Base-by-base conservation (phyloP, 1,140 invertebrate species). In the Phortica variegata region DNA sequence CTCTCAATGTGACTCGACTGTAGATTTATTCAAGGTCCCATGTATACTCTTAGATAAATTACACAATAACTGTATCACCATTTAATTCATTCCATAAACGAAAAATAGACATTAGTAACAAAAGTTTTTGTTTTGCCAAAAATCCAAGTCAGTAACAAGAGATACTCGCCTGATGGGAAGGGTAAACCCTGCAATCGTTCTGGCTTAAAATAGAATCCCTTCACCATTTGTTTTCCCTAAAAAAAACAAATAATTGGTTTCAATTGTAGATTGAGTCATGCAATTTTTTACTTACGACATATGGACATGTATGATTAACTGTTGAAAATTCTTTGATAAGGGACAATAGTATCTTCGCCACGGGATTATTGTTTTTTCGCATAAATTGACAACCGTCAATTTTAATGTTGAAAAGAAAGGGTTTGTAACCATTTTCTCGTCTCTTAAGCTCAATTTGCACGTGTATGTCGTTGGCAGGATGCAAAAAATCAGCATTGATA, bases 291-390 rank as follows among this genome's bases (percentile, higher is more conserved):
- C 48, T 41, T 15, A 62, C 60, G 33, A 33, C 20, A 52, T 52
- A 65, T 0, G 61, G 61, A 49, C 61, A 63, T 0, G 48, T 48
- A 16, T 65, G 61, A 39, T 65, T 65, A 1, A 65, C 2, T 1
- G 54, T 65, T 6, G 61, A 55, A 1, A 60, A 37, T 33, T 65
- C 26, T n/a, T 43, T 65, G 1, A 65, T 41, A 0, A 60, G 2
- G 8, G 47, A 44, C 20, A 18, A 47, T 8, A 60, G 0, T 0
- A 65, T 54, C 10, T 46, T 59, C 1, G 1, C 49, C 0, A 51
- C 4, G 1, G 60, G 56, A 6, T 63, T 49, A 21, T 59, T 17
- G 4, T 43, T 36, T 1, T 2, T 40, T 1, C 52, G 21, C 40
- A 60, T 38, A 37, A 58, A 65, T 7, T 48, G 15, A 15, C 61